Evolutionary conservation across 1,140 invertebrate genomes (phyloP), one percentile per base, ranked within the genome.

Genomic region (Spodoptera frugiperda): DNA sequence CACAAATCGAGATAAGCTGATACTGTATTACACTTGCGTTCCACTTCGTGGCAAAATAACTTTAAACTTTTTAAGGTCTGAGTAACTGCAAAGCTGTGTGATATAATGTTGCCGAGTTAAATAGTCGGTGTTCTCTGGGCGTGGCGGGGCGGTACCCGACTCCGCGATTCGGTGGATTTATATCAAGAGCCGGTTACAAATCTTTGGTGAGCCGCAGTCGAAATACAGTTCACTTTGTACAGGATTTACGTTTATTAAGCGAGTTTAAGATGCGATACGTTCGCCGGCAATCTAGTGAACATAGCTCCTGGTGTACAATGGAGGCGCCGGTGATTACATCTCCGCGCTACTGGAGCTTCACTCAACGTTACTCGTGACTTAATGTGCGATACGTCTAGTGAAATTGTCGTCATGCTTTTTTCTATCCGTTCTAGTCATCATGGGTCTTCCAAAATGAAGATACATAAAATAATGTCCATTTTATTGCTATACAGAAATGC

Each of bases 161-260:
- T 77, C 65, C 68, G 68, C 78, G 76, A 85, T 84, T 85, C 70
- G 76, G 78, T 79, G 84, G 86, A 89, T 87, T 90, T 90, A 89
- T 88, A 85, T 81, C 80, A 80, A 78, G 78, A 82, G 83, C 82
- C 80, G 25, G 82, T 88, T 83, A 90, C 91, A 92, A 92, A 92
- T 91, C 90, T 92, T 88, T 79, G 84, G 89, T 89, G 88, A 92
- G 87, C 90, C 90, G 61, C 85, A 87, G 79, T 83, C 88, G 82
- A 86, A 90, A 89, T 85, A 84, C 85, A 87, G 84, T 86, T 86
- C 86, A 84, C 83, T 89, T 87, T 89, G 87, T 89, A 86, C 83
- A 80, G 77, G 88, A 89, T 91, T 89, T 87, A 83, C 81, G 84
- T 84, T 83, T 86, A 86, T 86, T 86, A 86, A 86, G 77, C 76